Evolutionary conservation across 2,113 vertebrate genomes (phyloP), one percentile per base, ranked within the genome.

Genomic region (Opisthocomus hoazin): DNA sequence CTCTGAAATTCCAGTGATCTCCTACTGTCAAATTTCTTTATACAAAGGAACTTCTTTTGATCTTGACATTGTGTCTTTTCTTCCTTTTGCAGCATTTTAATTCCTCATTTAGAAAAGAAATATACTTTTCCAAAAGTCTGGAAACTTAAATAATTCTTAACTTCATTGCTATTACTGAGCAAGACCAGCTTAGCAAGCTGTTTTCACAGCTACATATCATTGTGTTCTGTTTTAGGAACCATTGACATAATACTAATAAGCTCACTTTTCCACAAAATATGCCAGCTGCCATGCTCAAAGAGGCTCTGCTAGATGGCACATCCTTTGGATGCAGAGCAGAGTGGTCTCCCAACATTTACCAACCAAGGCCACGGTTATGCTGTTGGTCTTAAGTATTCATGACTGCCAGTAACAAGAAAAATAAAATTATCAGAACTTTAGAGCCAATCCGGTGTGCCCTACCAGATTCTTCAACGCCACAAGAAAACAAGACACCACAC

Each of bases 281-380:
- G 20, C 37, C 54, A 73, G 68, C 26, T 30, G 22, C 27, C 15
- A 15, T 1, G 16, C 43, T 74, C 58, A 30, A 63, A 68, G 27
- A 84, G 39, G 23, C 36, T 75, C 43, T 13, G n/a, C 17, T 10
- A 15, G 36, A 51, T 2, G 6, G 51, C 27, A 56, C 15, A 71
- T 12, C 48, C 53, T 56, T 21, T 6, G 26, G 73, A 81, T 1
- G 2, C 1, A 43, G 51, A 90, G 29, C 58, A 77, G 24, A 41
- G 2, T 0, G 14, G 57, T 68, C 51, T 70, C 74, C 64, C 64
- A 76, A 54, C 79, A 10, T 23, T 53, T 32, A 48, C 22, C 17
- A 11, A 27, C 7, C 11, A 41, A 57, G 22, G 64, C 11, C 32
- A 57, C 0, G 0, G 50, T 3, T 12, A 48, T 4, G 1, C 3